phyloP scores from a whole-genome alignment of 2,888 invertebrate species.

The Drosophila anceps region DNA sequence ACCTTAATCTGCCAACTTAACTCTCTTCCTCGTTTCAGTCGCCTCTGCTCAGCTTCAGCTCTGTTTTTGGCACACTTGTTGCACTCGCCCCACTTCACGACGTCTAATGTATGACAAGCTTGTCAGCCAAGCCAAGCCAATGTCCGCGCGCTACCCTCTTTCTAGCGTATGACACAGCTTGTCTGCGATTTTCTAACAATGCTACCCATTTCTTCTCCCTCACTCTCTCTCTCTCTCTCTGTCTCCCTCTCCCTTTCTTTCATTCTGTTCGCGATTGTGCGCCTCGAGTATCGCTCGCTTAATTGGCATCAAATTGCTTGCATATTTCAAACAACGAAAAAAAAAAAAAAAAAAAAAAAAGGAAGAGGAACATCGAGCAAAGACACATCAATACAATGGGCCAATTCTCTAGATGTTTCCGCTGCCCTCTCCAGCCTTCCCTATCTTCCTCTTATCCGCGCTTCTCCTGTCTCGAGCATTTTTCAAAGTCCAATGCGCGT shows the following conservation, averaged over 20 bases:
- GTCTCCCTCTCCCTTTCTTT: background rate
- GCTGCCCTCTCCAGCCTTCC: background rate
- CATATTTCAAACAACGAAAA: constrained; percentile 69
- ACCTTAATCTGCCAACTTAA: background rate
- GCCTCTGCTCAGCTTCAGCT: background rate
- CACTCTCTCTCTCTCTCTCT: background rate
- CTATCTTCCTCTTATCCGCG: background rate
- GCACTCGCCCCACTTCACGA: constrained; percentile 43
- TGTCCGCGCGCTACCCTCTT: background rate
- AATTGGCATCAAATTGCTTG: constrained; percentile 80
- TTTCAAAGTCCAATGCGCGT: constrained; percentile 80
- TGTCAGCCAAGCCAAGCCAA: constrained; percentile 28
- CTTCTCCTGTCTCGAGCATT: constrained; percentile 46
- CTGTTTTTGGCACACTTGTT: constrained; percentile 53
- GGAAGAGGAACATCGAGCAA: constrained; percentile 38
- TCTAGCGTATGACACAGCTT: constrained; percentile 47
- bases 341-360: constrained; percentile 28
- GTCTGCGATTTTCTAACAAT: constrained; percentile 16
- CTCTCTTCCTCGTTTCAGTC: background rate
- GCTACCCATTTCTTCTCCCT: background rate
- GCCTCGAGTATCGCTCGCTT: constrained; percentile 58
- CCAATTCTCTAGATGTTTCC: constrained; percentile 38
- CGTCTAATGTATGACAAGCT: constrained; percentile 35
- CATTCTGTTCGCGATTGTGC: constrained; percentile 2
- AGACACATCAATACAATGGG: constrained; percentile 75